phyloP scores from a whole-genome alignment of 2,888 invertebrate genomes.

The Eretmocerus hayati region DNA sequence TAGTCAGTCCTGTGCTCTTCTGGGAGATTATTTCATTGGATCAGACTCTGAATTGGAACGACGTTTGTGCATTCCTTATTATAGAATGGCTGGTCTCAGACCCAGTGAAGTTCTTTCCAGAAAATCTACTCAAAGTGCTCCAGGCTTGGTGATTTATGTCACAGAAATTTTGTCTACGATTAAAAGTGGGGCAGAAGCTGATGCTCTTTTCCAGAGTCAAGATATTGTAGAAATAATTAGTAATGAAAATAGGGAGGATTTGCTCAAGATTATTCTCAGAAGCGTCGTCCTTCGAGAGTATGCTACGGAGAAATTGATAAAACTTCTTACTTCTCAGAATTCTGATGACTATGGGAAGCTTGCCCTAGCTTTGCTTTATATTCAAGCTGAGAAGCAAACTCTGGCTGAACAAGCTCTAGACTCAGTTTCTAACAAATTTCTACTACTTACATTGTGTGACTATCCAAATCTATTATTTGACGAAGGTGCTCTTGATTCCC shows the following conservation, averaged over 20 bases:
- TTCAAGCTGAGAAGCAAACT: constrained; percentile 50
- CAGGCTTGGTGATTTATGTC: constrained; percentile 38
- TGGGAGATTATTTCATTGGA: constrained; percentile 54
- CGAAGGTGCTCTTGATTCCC: constrained; percentile 42
- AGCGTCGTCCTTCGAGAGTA: constrained; percentile 52
- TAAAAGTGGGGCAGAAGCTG: constrained; percentile 46
- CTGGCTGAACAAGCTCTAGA: constrained; percentile 48
- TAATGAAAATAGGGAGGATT: constrained; percentile 39
- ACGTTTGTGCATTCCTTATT: constrained; percentile 51
- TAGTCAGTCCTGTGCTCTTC: constrained; percentile 51
- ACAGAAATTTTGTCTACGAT: constrained; percentile 43
- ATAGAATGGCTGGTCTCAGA: constrained; percentile 51
- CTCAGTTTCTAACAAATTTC: constrained; percentile 43
- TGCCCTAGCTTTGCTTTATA: constrained; percentile 49
- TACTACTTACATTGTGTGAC: constrained; percentile 44
- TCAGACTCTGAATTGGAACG: constrained; percentile 44
- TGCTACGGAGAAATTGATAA: constrained; percentile 52
- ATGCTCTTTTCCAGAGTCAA: constrained; percentile 45
- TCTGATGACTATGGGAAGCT: constrained; percentile 43
- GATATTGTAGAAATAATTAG: constrained; percentile 41
- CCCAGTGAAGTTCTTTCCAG: constrained; percentile 49
- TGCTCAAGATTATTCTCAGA: constrained; percentile 50
- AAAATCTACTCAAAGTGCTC: constrained; percentile 35
- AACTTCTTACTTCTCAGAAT: constrained; percentile 41
- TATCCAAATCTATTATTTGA: constrained; percentile 53